Conservation (phyloP, 2,797 vertebrate species). For the Myotis findleyi region DNA sequence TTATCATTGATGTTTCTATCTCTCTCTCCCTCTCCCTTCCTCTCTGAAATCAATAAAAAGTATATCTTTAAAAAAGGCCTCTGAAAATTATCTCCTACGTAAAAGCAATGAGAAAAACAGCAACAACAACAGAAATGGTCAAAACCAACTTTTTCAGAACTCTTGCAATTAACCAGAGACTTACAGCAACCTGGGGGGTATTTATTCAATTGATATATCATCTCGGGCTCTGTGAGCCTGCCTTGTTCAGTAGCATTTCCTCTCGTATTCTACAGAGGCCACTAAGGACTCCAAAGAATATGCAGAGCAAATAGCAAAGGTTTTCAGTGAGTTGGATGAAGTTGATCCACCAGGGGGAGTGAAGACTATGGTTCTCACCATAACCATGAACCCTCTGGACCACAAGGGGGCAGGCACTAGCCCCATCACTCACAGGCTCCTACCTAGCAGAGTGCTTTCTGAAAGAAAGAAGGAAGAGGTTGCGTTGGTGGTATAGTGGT, state of each 20-base stretch:
- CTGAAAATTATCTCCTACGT: neutral
- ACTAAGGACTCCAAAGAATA: neutral
- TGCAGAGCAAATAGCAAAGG: neutral
- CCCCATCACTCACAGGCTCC: too few relatives aligned
- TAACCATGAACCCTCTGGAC: neutral
- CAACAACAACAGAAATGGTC: neutral
- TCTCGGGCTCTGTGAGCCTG: neutral
- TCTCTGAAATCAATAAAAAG: too few relatives aligned
- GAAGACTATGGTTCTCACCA: neutral
- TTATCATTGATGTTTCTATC: too few relatives aligned
- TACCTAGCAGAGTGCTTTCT: neutral
- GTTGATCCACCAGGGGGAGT: neutral
- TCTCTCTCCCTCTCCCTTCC: too few relatives aligned
- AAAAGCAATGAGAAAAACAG: neutral
- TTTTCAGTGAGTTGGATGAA: neutral
- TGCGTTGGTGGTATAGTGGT: too few relatives aligned
- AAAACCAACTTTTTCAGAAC: neutral
- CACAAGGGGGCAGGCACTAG: neutral
- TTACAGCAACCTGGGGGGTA: neutral
- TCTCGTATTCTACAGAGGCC: neutral
- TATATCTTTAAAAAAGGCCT: neutral
- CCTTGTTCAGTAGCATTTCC: neutral
- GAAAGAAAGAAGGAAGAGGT: neutral
- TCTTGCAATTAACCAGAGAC: conserved; percentile 18
- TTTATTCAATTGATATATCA: neutral